These are phyloP conservation scores for Epizoanthus stellaris DNA, from an alignment of 92 coral and sea anemone genomes.

Conservation along the genomic window DNA sequence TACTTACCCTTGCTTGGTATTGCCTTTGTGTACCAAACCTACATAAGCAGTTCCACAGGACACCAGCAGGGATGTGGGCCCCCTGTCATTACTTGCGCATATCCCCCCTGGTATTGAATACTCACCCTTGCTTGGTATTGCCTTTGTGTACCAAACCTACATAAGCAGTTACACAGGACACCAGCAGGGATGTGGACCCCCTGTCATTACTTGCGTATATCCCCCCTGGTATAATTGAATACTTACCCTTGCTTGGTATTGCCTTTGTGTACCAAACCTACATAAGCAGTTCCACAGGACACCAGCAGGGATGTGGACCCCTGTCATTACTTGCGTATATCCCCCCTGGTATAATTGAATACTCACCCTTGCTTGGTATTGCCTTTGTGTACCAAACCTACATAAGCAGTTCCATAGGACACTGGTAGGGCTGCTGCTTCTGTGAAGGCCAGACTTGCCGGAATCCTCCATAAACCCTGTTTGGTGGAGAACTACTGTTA, in stretches of 20 bases:
- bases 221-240: neutral
- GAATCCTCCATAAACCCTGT: constrained; percentile 84
- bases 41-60: constrained; percentile 99
- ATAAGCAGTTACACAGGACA: constrained; percentile 98
- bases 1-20: constrained; percentile 76
- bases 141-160: constrained; percentile 83
- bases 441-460: constrained; percentile 64
- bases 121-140: constrained; percentile 80
- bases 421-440: constrained; percentile 84
- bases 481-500: neutral
- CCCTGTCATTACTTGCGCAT: neutral
- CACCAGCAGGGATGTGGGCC: constrained; percentile 65
- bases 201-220: neutral
- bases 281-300: constrained; percentile 98
- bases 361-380: constrained; percentile 80
- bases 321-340: neutral
- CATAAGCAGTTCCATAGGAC: constrained; percentile 99
- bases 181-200: constrained; percentile 62
- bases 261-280: constrained; percentile 81
- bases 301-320: constrained; percentile 64
- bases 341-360: neutral
- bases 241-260: constrained; percentile 77
- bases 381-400: constrained; percentile 81
- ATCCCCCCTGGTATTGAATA: neutral
- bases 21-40: constrained; percentile 78